Base-by-base conservation (phyloP, 2,113 vertebrate species). In the Bufo bufo region DNA sequence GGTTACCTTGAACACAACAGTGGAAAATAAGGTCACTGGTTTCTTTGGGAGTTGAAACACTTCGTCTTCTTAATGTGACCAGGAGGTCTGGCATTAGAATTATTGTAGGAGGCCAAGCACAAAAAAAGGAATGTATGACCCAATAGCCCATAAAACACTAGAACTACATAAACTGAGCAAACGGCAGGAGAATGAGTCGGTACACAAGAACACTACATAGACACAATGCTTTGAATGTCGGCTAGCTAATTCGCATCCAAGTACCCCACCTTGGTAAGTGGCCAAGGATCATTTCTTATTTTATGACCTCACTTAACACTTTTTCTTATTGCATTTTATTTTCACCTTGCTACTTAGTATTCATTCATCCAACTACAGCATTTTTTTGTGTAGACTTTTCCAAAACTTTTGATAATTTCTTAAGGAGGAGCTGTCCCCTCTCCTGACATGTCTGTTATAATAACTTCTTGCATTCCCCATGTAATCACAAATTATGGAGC, bases 1-100 rank as follows among this genome's bases (percentile, higher is more conserved):
- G 2, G 71, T 50, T 49, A 20, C 47, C 72, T 75, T 20, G 71
- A 74, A 75, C 45, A 75, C 72, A 49, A 74, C 16, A 10, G 10
- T 13, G 11, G 66, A 71, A 72, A 72, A 72, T 45, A 72, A 19
- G 8, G 47, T 75, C 72, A 49, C 16, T 14, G 20, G 72, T 20
- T 75, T 11, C 72, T 50, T 50, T 16, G 17, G 45, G 72, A 50
- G 19, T 75, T 10, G 17, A 75, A 49, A 75, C 71, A 16, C 33
- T 17, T 0, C 7, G 6, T 72, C 12, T 72, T 72, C 6, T 17
- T 75, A 9, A 1, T 75, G 72, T 9, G 72, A 49, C 72, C 72
- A 75, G 72, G 16, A 75, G 72, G 72, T 75, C 16, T 75, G 72
- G 43, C 72, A 75, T 49, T 49, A 75, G 72, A 75, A 49, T 47